A percentile compares a stretch with the other conserved stretches of the same genome.
Conservation (phyloP, 2,797 vertebrate species). For the Peromyscus eremicus region DNA sequence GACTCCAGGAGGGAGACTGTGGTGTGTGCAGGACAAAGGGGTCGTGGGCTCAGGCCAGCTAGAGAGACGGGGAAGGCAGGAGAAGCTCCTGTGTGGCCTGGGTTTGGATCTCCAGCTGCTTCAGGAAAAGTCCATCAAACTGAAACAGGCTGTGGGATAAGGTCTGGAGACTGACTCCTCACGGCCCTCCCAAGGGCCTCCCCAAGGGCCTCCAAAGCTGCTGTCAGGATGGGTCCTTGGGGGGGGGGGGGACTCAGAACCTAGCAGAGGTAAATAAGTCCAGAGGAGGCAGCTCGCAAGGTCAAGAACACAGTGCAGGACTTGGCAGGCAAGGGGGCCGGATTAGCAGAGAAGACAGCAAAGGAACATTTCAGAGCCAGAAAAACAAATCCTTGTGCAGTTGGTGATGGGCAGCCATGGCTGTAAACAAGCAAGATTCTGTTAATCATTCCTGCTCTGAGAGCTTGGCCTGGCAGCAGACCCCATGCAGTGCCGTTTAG, state of each 20-base stretch:
- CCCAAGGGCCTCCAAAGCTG: not conserved
- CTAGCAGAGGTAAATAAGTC: not conserved
- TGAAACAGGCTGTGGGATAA: not conserved
- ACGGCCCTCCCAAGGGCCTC: rapidly evolving
- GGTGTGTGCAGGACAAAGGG: not conserved
- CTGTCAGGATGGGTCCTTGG: not conserved
- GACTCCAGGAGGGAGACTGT: not conserved
- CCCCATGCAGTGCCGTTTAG: conserved; percentile 29
- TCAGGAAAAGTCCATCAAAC: not conserved
- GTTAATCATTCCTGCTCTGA: conserved; percentile 46
- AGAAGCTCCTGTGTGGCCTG: not conserved
- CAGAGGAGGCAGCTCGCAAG: not conserved
- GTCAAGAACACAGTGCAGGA: not conserved
- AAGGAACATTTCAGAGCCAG: conserved; percentile 14
- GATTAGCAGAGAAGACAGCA: conserved; percentile 36
- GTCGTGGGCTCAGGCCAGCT: not conserved
- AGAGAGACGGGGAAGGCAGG: not conserved
- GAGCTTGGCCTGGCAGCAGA: conserved; percentile 40
- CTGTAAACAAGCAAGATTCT: conserved; percentile 15
- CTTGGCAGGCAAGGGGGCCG: conserved; percentile 13
- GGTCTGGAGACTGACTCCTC: not conserved
- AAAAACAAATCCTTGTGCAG: conserved; percentile 31
- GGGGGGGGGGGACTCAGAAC: not conserved
- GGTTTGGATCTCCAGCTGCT: not conserved
- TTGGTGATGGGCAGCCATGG: conserved; percentile 24